Evolutionary conservation across 1,140 invertebrate genomes (phyloP), one percentile per base, ranked within the genome.

Genomic region (Panulirus ornatus): DNA sequence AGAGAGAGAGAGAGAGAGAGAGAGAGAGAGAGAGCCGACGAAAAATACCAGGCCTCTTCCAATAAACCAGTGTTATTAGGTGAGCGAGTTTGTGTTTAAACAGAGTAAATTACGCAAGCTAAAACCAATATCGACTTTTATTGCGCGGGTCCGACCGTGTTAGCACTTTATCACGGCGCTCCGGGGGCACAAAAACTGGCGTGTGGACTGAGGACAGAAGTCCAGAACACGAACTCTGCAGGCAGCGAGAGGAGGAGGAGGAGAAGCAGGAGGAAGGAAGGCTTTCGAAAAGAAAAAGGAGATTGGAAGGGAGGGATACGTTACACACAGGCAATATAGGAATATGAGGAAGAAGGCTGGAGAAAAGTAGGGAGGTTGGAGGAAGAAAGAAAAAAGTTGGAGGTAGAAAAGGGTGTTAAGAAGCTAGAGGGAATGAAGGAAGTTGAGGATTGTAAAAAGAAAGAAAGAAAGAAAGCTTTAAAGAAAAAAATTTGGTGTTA

Each of bases 101-200:
- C 42, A n/a, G 76, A 47, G 76, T 79, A 79, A 79, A 79, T 79
- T 79, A 79, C 76, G 40, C 40, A 79, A 42, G 76, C 76, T 79
- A 79, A 79, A 79, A 79, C 76, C 76, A 79, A 79, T 79, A 79
- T 79, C 38, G 76, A 79, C 76, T 79, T 79, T 79, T 79, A 79
- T 79, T 44, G 76, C 76, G 6, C n/a, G 44, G 19, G 38, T 44
- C 40, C 34, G 76, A 40, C 76, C 76, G 76, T 79, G 76, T 79
- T 79, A 79, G 76, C 36, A 79, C 76, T 79, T 47, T 27, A 79
- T 79, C 76, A 79, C 40, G 76, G 8, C 14, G 36, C 44, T 40
- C 40, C 6, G 38, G 44, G 40, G 2, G 71, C 19, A 16, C 34
- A 34, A 75, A 38, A 75, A 75, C 34, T 38, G 71, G 71, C 8